Base-by-base conservation (phyloP, 2,113 vertebrate genomes). In the Acanthochromis polyacanthus region DNA sequence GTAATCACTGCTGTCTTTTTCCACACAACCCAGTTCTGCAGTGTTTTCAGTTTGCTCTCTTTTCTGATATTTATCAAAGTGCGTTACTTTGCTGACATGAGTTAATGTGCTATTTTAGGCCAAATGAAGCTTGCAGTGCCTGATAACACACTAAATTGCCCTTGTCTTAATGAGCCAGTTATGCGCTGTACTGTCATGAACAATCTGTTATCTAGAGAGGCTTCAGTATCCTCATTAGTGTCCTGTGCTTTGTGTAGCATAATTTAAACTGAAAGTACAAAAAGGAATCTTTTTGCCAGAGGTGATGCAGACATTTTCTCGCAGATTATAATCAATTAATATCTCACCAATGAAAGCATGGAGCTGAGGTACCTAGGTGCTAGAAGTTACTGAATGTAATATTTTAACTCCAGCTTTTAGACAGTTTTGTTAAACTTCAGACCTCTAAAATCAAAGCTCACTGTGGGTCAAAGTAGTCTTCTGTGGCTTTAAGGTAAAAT, bases 141-240 rank as follows among this genome's bases (percentile, higher is more conserved):
- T 80, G 78, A 88, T 87, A 89, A 87, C 75, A 61, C 80, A 82
- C 63, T 81, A 87, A 91, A 91, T 87, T 81, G 64, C 75, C 85
- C 69, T 81, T 72, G 86, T 87, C 84, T 81, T 90, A 88, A 84
- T 87, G 84, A 85, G 84, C 63, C 82, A 80, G 81, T 82, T 90
- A 80, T 82, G 61, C 56, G 60, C 52, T 62, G 51, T 75, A 65
- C 80, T 89, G 76, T 89, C 73, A 81, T 56, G 71, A 75, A 71
- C 63, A 71, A 86, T 86, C 69, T 81, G 75, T 91, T 87, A 73
- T 85, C 66, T 81, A 1, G 67, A 79, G 61, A 78, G 69, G 36
- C 57, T 56, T 75, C 80, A 69, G 73, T n/a, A 67, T 78, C 67
- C 63, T 84, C 78, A 88, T 88, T 80, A 89, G 71, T 2, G 67